Base-by-base conservation (phyloP, 2,113 vertebrate genomes). In the Corapipo altera region DNA sequence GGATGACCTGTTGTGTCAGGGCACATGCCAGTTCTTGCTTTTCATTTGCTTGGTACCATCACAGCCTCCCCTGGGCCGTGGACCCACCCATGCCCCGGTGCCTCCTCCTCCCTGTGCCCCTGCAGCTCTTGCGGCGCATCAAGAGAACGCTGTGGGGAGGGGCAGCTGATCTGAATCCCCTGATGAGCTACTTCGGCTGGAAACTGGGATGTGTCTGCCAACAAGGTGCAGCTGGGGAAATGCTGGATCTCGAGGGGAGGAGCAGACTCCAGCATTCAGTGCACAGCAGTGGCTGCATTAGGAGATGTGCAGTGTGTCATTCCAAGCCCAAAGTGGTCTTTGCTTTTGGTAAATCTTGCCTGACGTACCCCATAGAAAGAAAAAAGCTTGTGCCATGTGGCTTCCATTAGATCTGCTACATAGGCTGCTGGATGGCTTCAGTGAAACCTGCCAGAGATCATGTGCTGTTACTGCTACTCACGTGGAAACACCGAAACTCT, bases 221-320 rank as follows among this genome's bases (percentile, higher is more conserved):
- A 27, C 2, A 3, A 35, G 28, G 35, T 3, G 51, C 39, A 59
- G 32, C 27, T 5, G 4, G 30, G 12, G 12, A 43, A 75, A 26
- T 1, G 2, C 23, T 12, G 7, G 41, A 33, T 28, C 33, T 33
- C 0, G 2, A 73, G 14, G 0, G 2, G 49, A 23, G 51, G 30
- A 69, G 51, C 52, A 67, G 43, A 58, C 37, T 48, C 39, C 74
- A 21, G 46, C 41, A 58, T 62, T 22, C 61, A 44, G 66, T 1
- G 1, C 16, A 20, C 4, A 2, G 39, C 5, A 69, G 67, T 2
- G 2, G 37, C 39, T 48, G 23, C 0, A 0, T 54, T 21, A 48
- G 37, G 57, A 74, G 27, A 22, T 30, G 33, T 10, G 2, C 33
- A 30, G 41, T 0, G 0, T 16, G 57, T 57, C 20, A 46, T 58